Base-by-base conservation (phyloP, 92 coral and sea anemone genomes). In the Phenganax marumi region DNA sequence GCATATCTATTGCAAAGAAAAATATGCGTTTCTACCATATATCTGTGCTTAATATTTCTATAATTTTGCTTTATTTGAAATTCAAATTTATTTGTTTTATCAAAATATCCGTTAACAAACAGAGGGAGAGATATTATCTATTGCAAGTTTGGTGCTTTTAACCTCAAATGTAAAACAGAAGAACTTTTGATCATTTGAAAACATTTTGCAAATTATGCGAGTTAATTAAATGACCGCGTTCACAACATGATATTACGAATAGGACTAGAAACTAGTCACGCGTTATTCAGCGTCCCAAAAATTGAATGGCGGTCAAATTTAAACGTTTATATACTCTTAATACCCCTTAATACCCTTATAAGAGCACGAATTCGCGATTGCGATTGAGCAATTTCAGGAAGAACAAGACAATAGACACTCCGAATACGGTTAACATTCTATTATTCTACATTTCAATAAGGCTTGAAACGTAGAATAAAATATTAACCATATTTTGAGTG, bases 1-100 rank as follows among this genome's bases (percentile, higher is more conserved):
- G 49, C 49, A 33, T 66, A 66, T 66, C 72, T 12, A 66, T 66
- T 66, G 26, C 68, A 23, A 49, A 66, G 18, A 66, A 66, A 66
- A 3, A 24, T 24, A 19, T 13, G n/a, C 43, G 17, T 66, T 66
- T 47, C 43, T 10, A 62, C 33, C 10, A 33, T 14, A 66, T 49
- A 66, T 66, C 48, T 66, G 72, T 33, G 49, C 8, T 66, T 22
- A 25, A 66, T 25, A 25, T 18, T 66, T 66, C 72, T 12, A 66
- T 8, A 66, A 25, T 66, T 66, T 18, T 25, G 48, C 72, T 33
- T 66, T 12, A n/a, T 66, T 25, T 25, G 48, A 33, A 4, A n/a
- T 12, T 7, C 11, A 25, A 66, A 66, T 3, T 12, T 9, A 7
- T 66, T 66, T 21, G 72, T 21, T 33, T 66, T 6, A 25, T 12